Conservation (phyloP, 2,113 vertebrate species). For the Peromyscus californicus region DNA sequence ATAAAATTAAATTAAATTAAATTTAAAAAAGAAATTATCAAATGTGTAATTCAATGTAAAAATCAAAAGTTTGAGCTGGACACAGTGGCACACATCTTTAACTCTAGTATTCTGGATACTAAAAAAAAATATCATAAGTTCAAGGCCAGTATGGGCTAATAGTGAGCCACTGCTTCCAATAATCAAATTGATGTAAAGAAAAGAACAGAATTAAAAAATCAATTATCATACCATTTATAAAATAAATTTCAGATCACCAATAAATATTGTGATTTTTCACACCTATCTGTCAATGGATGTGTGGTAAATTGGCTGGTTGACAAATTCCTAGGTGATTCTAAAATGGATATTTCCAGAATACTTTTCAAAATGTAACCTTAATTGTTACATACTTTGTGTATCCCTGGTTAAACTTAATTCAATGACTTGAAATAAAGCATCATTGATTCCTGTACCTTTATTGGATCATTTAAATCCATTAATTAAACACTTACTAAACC, state of each 20-base stretch:
- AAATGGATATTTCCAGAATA: neutral
- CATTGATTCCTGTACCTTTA: neutral
- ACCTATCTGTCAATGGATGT: neutral
- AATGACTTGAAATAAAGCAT: neutral
- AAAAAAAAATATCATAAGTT: neutral
- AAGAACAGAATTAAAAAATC: neutral
- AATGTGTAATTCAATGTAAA: neutral
- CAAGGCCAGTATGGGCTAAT: neutral
- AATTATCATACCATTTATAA: neutral
- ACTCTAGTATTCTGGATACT: neutral
- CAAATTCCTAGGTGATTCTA: neutral
- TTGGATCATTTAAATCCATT: neutral
- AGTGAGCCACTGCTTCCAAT: neutral
- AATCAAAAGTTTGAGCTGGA: neutral
- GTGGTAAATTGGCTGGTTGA: neutral
- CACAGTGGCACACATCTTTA: neutral
- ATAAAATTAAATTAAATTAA: too few species aligned
- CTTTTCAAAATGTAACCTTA: neutral
- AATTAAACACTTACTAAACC: neutral
- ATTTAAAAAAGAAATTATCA: too few species aligned
- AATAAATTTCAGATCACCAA: neutral
- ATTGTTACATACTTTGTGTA: neutral
- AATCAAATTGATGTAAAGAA: neutral
- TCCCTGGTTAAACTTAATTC: neutral
- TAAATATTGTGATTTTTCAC: neutral